Percentiles rank a stretch among this genome's conserved stretches.
phyloP scores from a whole-genome alignment of 2,888 invertebrate species.

The Parnassius orleans region DNA sequence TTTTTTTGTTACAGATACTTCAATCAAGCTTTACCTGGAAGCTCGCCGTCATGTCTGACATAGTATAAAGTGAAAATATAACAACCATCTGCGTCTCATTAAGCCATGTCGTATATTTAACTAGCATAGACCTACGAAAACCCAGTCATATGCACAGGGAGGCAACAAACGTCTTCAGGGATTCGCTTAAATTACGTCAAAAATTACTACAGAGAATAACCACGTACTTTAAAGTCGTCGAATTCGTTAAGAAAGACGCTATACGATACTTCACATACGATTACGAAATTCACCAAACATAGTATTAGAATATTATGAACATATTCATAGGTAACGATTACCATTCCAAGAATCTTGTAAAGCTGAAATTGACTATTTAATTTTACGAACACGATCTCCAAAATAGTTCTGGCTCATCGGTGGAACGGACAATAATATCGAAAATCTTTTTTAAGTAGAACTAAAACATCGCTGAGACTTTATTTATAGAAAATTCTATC shows the following conservation, averaged over 20 bases:
- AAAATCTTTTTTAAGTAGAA: constrained; percentile 25
- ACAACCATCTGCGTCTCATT: not conserved
- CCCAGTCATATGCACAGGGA: constrained; percentile 71
- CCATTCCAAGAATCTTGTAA: constrained; percentile 70
- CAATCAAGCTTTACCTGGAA: not conserved
- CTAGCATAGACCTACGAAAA: constrained; percentile 26
- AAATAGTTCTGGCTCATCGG: constrained; percentile 5
- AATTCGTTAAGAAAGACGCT: constrained; percentile 76
- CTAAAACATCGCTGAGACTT: constrained; percentile 11
- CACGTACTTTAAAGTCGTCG: constrained; percentile 71
- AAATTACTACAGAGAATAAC: constrained; percentile 67
- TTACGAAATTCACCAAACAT: constrained; percentile 66
- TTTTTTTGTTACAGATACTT: constrained; percentile 31
- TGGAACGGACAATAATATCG: constrained; percentile 29
- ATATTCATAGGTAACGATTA: constrained; percentile 70
- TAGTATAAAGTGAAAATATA: constrained; percentile 4
- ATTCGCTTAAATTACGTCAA: constrained; percentile 70
- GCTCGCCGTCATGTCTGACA: constrained; percentile 10
- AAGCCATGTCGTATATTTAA: constrained; percentile 20
- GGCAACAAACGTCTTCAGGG: constrained; percentile 64
- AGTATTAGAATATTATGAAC: constrained; percentile 62
- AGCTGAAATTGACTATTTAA: constrained; percentile 56
- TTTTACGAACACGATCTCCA: constrained; percentile 27
- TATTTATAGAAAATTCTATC: constrained; percentile 22
- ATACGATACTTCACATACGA: constrained; percentile 73